Conservation (phyloP, 1,140 invertebrate species). For the Drosophila kurseongensis region DNA sequence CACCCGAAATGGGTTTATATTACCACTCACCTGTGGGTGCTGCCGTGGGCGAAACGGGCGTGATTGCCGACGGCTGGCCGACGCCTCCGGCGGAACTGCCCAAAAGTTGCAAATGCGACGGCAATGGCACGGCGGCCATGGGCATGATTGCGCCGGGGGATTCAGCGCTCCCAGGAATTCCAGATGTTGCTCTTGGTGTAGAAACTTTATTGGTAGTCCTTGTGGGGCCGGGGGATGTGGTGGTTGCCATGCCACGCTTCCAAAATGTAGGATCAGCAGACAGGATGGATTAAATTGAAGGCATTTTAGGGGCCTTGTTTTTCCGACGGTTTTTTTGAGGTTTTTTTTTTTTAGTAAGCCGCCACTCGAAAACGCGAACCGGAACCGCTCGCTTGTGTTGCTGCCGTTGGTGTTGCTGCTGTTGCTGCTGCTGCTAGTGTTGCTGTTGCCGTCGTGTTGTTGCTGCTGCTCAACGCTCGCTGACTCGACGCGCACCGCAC, state of each 20-base stretch:
- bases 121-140: conserved; percentile 60
- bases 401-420: conserved; percentile 24
- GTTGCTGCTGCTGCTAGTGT: conserved; percentile 26
- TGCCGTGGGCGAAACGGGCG: conserved; percentile 54
- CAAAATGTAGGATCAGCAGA: not conserved
- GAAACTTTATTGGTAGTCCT: conserved; percentile 50
- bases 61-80: conserved; percentile 63
- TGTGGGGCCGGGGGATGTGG: conserved; percentile 42
- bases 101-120: conserved; percentile 56
- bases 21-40: conserved; percentile 60
- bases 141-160: conserved; percentile 53
- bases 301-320: conserved; percentile 13
- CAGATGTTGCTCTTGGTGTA: conserved; percentile 13
- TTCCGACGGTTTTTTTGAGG: conserved; percentile 25
- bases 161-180: conserved; percentile 12
- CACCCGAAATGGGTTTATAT: too few relatives aligned
- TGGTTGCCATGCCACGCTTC: conserved; percentile 35
- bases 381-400: conserved; percentile 33
- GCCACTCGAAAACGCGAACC: conserved; percentile 24
- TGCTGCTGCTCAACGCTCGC: conserved; percentile 44
- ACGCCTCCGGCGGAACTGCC: conserved; percentile 37
- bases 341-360: conserved; percentile 2
- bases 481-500: conserved; percentile 53
- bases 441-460: conserved; percentile 18
- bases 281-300: not conserved